phyloP scores from a whole-genome alignment of 2,888 invertebrate species.

The Achlya flavicornis region DNA sequence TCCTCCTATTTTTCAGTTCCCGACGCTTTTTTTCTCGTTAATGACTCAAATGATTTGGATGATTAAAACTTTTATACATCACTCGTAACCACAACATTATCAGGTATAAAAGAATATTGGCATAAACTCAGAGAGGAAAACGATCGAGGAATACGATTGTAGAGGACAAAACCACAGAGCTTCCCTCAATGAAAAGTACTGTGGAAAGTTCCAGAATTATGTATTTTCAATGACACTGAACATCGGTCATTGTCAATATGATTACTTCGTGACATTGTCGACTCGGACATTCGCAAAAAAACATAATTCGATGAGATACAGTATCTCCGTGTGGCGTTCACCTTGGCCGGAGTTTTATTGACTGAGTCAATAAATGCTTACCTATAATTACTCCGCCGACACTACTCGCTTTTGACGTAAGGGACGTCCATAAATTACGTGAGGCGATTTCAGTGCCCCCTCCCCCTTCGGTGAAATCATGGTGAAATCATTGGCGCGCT shows the following conservation, averaged over 20 bases:
- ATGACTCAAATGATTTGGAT: too few species aligned
- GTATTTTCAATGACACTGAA: not conserved
- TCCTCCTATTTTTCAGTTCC: too few species aligned
- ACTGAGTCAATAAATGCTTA: slow-evolving; percentile 19
- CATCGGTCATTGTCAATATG: not conserved
- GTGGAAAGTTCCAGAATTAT: not conserved
- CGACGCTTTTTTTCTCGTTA: too few species aligned
- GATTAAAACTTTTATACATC: too few species aligned
- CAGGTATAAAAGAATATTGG: too few species aligned
- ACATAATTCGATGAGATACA: not conserved
- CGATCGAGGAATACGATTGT: too few species aligned
- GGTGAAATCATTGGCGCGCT: too few species aligned
- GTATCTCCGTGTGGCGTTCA: slow-evolving; percentile 16
- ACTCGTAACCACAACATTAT: too few species aligned
- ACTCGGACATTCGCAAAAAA: not conserved
- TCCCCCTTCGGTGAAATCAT: too few species aligned
- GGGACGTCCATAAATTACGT: not conserved
- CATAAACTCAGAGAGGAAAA: too few species aligned
- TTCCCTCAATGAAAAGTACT: not conserved
- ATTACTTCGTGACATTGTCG: not conserved
- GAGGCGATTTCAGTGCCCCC: too few species aligned
- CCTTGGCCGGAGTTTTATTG: slow-evolving; percentile 41
- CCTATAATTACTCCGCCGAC: slow-evolving; percentile 35
- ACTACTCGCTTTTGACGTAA: slow-evolving; percentile 23
- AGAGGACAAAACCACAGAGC: too few species aligned